A percentile compares a stretch with the other conserved stretches of the same genome.
phyloP scores from a whole-genome alignment of 2,113 vertebrate species.

The Cervus canadensis region DNA sequence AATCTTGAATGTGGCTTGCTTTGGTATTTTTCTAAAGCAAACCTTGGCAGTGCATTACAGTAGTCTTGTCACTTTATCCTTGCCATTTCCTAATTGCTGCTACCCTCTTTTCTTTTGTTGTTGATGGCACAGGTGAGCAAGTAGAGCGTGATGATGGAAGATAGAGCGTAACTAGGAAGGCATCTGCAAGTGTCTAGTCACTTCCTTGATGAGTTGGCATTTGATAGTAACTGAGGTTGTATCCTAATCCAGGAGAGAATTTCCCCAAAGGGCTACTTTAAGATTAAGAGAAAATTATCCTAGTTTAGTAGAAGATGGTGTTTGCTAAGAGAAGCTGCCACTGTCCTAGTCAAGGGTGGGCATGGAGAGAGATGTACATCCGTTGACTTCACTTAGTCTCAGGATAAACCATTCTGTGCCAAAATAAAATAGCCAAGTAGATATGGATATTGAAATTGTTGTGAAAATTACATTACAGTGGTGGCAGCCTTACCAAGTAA shows the following conservation, averaged over 20 bases:
- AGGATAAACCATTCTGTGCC: slow-evolving; percentile 3
- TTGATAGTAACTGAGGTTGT: not conserved
- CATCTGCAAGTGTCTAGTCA: not conserved
- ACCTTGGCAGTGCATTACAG: not conserved
- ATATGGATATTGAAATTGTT: not conserved
- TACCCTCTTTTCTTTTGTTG: not conserved
- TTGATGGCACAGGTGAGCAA: not conserved
- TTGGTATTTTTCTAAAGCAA: slow-evolving; percentile 30
- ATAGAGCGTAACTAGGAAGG: not conserved
- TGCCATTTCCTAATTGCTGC: not conserved
- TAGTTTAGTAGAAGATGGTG: not conserved
- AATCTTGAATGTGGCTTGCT: not conserved
- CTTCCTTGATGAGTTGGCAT: not conserved
- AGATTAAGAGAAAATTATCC: not conserved
- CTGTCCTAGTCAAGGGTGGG: not conserved
- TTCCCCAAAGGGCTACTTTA: not conserved
- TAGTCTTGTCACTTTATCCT: not conserved
- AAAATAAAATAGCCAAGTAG: slow-evolving; percentile 36
- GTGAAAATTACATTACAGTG: slow-evolving; percentile 4
- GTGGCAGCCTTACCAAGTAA: not conserved
- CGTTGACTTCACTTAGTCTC: slow-evolving; percentile 15
- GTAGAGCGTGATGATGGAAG: not conserved
- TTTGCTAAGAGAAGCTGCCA: not conserved
- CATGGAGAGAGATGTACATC: not conserved
- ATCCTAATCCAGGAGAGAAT: not conserved